Evolutionary conservation across 2,888 invertebrate species (phyloP).

Genomic region (Lepidochitona cinerea): DNA sequence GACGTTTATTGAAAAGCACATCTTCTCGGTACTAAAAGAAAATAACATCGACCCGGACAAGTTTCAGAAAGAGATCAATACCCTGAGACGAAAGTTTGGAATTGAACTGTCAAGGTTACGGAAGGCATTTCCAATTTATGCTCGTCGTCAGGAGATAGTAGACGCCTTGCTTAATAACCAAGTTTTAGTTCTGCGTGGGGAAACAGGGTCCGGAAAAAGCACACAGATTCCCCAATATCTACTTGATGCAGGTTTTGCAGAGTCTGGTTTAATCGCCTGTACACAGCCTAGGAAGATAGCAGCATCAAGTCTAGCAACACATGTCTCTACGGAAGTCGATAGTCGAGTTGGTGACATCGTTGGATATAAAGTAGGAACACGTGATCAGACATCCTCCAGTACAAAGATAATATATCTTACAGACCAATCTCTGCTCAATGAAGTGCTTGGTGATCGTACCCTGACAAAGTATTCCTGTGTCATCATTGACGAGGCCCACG

Average conservation of each 20-base stretch:
- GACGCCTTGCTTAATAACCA: conserved; percentile 47
- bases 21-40: conserved; percentile 21
- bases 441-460: conserved; percentile 53
- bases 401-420: conserved; percentile 67
- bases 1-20: conserved; percentile 18
- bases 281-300: conserved; percentile 71
- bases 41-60: background rate
- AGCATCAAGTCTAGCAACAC: conserved; percentile 65
- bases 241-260: conserved; percentile 49
- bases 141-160: conserved; percentile 50
- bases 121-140: conserved; percentile 61
- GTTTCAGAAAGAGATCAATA: no score
- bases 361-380: conserved; percentile 63
- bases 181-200: conserved; percentile 64
- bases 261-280: conserved; percentile 58
- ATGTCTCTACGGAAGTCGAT: conserved; percentile 64
- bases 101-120: conserved; percentile 48
- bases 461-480: conserved; percentile 51
- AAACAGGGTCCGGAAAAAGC: conserved; percentile 71
- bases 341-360: conserved; percentile 54
- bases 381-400: conserved; percentile 30
- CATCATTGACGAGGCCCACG: conserved; percentile 71
- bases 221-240: conserved; percentile 70
- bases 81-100: conserved; percentile 29
- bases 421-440: conserved; percentile 67